phyloP scores from a whole-genome alignment of 2,113 vertebrate genomes.

The Dasyurus viverrinus region DNA sequence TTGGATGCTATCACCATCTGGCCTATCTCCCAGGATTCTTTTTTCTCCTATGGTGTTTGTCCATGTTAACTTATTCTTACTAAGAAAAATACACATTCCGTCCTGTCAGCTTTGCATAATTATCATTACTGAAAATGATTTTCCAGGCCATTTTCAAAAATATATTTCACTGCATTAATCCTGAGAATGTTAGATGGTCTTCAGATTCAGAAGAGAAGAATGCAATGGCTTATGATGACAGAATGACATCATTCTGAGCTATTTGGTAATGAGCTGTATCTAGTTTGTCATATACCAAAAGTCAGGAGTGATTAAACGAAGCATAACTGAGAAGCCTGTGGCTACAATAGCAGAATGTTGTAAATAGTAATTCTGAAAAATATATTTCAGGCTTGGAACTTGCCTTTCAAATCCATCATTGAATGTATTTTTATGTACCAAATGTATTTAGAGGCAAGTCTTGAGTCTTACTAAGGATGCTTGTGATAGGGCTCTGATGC shows the following conservation, averaged over 20 bases:
- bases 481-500: constrained; percentile 16
- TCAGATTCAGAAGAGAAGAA: constrained; percentile 83
- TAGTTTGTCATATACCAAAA: constrained; percentile 79
- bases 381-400: constrained; percentile 59
- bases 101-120: constrained; percentile 77
- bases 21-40: not conserved
- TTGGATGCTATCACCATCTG: not conserved
- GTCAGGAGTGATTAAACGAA: constrained; percentile 80
- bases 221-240: constrained; percentile 75
- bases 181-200: constrained; percentile 77
- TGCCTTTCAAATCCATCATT: constrained; percentile 72
- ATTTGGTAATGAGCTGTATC: constrained; percentile 77
- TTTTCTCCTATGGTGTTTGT: constrained; percentile 2
- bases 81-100: constrained; percentile 31
- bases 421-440: constrained; percentile 48
- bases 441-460: not conserved
- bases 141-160: constrained; percentile 79
- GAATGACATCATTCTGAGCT: constrained; percentile 73
- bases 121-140: constrained; percentile 77
- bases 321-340: constrained; percentile 78
- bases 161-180: constrained; percentile 83
- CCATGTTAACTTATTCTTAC: constrained; percentile 60
- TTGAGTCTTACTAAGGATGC: constrained; percentile 5
- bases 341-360: constrained; percentile 76
- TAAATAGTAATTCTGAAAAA: constrained; percentile 74